Evolutionary conservation across 2,888 invertebrate genomes (phyloP).

Genomic region (Agrotis clavis): DNA sequence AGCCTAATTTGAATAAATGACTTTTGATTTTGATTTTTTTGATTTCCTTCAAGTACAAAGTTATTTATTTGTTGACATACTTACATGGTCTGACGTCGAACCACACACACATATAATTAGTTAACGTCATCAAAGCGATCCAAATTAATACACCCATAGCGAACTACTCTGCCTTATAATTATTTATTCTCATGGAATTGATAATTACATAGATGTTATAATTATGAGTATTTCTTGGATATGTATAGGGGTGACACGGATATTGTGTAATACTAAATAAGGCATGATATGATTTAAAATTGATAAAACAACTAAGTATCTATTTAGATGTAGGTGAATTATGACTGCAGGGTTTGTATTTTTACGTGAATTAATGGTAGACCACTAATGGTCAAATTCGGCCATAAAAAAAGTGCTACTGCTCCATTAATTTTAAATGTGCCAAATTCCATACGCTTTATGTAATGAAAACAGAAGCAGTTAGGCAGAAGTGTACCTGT

Average conservation of each 20-base stretch:
- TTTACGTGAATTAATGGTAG: too few species aligned
- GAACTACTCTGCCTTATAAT: constrained; percentile 60
- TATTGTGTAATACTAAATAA: constrained; percentile 33
- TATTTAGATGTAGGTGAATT: too few species aligned
- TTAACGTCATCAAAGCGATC: constrained; percentile 46
- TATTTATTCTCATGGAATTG: constrained; percentile 60
- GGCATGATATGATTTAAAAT: constrained; percentile 3
- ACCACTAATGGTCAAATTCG: too few species aligned
- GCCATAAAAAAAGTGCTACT: too few species aligned
- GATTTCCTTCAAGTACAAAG: neutral
- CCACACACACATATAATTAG: constrained; percentile 43
- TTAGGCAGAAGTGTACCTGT: neutral
- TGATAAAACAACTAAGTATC: neutral
- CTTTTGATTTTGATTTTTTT: too few species aligned
- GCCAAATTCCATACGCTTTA: too few species aligned
- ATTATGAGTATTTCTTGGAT: constrained; percentile 52
- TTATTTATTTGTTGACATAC: constrained; percentile 38
- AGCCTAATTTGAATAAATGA: too few species aligned
- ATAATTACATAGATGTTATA: constrained; percentile 60
- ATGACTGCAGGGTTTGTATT: too few species aligned
- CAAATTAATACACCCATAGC: constrained; percentile 44
- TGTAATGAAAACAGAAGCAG: too few species aligned
- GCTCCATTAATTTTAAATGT: too few species aligned
- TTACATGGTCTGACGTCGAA: constrained; percentile 13
- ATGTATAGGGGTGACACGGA: constrained; percentile 37